These are phyloP conservation scores for Mesembrinibis cayennensis DNA, from an alignment of 2,113 vertebrate species.

Conservation along the genomic window DNA sequence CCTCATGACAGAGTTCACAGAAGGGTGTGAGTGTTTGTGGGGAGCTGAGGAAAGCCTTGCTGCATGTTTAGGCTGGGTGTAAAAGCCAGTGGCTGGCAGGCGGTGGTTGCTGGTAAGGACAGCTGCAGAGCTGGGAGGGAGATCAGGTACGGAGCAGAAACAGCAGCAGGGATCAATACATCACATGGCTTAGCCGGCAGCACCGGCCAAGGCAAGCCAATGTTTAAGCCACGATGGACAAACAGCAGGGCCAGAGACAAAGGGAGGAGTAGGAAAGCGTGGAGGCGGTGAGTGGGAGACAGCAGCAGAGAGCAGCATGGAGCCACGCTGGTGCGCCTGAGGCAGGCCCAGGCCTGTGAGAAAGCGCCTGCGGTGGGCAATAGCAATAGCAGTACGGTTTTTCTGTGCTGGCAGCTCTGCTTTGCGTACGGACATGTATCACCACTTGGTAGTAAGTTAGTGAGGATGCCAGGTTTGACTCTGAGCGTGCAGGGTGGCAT, in stretches of 20 bases:
- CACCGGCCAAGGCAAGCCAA: not conserved
- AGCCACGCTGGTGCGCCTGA: conserved; percentile 42
- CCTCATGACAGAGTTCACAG: rapidly evolving
- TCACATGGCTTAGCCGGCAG: not conserved
- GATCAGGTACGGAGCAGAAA: not conserved
- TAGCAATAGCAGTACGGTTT: rapidly evolving
- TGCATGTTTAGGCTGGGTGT: rapidly evolving
- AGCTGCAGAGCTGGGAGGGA: not conserved
- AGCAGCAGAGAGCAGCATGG: conserved; percentile 79
- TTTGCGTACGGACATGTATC: rapidly evolving
- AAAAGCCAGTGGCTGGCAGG: not conserved
- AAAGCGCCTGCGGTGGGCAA: not conserved
- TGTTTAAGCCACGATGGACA: not conserved
- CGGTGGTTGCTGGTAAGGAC: rapidly evolving
- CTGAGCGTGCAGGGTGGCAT: not conserved
- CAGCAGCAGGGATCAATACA: not conserved
- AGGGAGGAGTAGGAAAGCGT: not conserved
- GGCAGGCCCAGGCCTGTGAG: not conserved
- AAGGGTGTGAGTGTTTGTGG: too few species aligned
- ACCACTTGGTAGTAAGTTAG: not conserved
- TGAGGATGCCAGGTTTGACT: not conserved
- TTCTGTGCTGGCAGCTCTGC: not conserved
- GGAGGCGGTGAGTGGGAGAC: conserved; percentile 30
- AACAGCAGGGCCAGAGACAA: not conserved
- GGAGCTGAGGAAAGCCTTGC: not conserved